These are phyloP conservation scores for Chrysopilus asiliformis DNA, from an alignment of 2,888 invertebrate species.

Conservation along the genomic window DNA sequence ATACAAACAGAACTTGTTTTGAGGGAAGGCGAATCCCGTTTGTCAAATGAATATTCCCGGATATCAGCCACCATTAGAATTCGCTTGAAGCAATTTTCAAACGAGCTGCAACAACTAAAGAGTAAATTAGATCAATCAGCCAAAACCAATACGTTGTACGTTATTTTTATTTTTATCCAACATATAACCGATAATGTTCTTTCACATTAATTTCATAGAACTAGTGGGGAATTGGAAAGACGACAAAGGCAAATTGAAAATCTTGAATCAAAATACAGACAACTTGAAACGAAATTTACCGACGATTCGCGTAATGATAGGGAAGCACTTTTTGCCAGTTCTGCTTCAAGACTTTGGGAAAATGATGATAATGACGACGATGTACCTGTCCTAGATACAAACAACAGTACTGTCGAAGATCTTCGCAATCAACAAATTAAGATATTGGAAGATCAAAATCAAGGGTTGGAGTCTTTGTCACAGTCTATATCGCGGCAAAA, in stretches of 20 bases:
- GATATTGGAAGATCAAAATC: conserved; percentile 59
- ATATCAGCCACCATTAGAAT: conserved; percentile 46
- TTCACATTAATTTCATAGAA: conserved; percentile 32
- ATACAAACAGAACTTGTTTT: conserved; percentile 47
- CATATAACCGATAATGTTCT: background rate
- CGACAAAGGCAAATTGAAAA: conserved; percentile 46
- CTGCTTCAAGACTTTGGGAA: conserved; percentile 18
- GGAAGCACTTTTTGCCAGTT: conserved; percentile 11
- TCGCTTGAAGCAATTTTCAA: conserved; percentile 46
- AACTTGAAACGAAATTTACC: conserved; percentile 37
- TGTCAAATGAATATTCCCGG: conserved; percentile 43
- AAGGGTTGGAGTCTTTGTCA: conserved; percentile 58
- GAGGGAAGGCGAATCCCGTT: conserved; percentile 40
- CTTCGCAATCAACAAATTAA: conserved; percentile 44
- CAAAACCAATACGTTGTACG: conserved; percentile 24
- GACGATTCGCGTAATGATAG: conserved; percentile 6
- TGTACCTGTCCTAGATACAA: conserved; percentile 33
- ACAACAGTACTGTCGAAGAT: conserved; percentile 37
- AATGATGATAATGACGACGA: conserved; percentile 31
- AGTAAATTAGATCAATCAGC: conserved; percentile 41
- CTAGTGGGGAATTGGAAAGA: conserved; percentile 47
- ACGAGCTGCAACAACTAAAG: conserved; percentile 45
- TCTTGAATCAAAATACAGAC: conserved; percentile 44
- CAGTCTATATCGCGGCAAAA: conserved; percentile 64
- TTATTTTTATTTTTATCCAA: background rate